A percentile compares a stretch with the other conserved stretches of the same genome.
These are phyloP conservation scores for Eupithecia subumbrata DNA, from an alignment of 2,888 invertebrate species.

Conservation along the genomic window DNA sequence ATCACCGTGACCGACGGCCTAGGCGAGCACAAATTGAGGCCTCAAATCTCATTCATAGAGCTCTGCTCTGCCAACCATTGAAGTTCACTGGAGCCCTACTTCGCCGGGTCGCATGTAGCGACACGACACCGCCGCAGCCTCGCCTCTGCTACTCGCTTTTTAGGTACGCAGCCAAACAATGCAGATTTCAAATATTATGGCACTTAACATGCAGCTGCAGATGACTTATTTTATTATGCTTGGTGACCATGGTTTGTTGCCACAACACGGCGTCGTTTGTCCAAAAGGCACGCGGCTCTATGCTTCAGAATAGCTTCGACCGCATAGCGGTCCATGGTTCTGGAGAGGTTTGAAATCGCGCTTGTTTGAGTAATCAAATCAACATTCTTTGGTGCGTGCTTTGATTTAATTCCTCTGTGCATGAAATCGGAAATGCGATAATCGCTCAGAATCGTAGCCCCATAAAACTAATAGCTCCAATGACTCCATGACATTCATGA, in stretches of 20 bases:
- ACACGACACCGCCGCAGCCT: not conserved
- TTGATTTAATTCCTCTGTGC: not conserved
- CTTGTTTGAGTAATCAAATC: not conserved
- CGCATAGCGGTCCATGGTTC: not conserved
- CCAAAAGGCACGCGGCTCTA: not conserved
- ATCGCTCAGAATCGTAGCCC: not conserved
- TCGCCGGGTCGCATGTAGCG: not conserved
- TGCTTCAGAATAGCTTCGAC: not conserved
- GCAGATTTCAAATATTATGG: not conserved
- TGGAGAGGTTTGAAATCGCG: not conserved
- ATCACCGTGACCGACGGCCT: conserved; percentile 52
- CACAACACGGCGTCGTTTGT: not conserved
- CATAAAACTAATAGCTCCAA: conserved; percentile 6
- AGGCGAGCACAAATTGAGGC: conserved; percentile 40
- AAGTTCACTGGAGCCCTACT: not conserved
- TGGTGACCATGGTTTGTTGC: not conserved
- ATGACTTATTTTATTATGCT: not conserved
- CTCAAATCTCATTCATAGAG: conserved; percentile 32
- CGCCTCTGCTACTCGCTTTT: not conserved
- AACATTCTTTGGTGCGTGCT: conserved; percentile 5
- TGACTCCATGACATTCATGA: conserved; percentile 16
- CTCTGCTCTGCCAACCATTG: not conserved
- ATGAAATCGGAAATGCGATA: conserved; percentile 13
- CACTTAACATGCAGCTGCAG: not conserved
- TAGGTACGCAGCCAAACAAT: not conserved